These are phyloP conservation scores for Cyphomyrmex costatus DNA, from an alignment of 1,140 invertebrate species.

Conservation along the genomic window DNA sequence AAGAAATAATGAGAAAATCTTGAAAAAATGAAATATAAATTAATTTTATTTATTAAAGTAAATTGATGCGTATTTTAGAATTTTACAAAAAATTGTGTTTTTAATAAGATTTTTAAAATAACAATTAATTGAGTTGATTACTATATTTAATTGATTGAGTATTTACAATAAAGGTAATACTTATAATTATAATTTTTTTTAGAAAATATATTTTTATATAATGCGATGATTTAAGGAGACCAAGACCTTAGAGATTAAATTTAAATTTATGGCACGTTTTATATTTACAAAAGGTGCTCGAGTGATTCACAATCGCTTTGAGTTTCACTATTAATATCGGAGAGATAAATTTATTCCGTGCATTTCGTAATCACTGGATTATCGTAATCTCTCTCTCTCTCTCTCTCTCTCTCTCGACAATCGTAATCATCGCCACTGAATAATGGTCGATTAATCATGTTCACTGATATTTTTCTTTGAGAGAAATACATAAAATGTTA, in stretches of 20 bases:
- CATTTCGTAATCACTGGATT: slow-evolving; percentile 42
- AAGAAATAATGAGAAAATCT: not conserved
- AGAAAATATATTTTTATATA: not conserved
- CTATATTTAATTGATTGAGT: not conserved
- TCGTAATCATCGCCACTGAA: slow-evolving; percentile 16
- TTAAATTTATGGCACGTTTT: slow-evolving; percentile 24
- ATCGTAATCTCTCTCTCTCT: slow-evolving; percentile 17
- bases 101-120: not conserved
- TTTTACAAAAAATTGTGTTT: slow-evolving; percentile 3
- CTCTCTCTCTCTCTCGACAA: not conserved
- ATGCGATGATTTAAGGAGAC: not conserved
- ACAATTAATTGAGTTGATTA: not conserved
- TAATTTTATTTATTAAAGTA: slow-evolving; percentile 7
- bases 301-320: slow-evolving; percentile 23
- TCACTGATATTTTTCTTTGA: slow-evolving; percentile 6
- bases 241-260: slow-evolving; percentile 8
- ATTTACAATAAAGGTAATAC: not conserved
- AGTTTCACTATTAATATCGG: slow-evolving; percentile 20
- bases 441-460: slow-evolving; percentile 29
- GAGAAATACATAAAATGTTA: slow-evolving; percentile 3
- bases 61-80: not conserved
- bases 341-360: slow-evolving; percentile 10
- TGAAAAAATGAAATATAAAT: not conserved
- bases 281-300: not conserved
- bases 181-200: slow-evolving; percentile 20